Evolutionary conservation across 2,888 invertebrate species (phyloP).

Genomic region (Polylopha cassiicola): DNA sequence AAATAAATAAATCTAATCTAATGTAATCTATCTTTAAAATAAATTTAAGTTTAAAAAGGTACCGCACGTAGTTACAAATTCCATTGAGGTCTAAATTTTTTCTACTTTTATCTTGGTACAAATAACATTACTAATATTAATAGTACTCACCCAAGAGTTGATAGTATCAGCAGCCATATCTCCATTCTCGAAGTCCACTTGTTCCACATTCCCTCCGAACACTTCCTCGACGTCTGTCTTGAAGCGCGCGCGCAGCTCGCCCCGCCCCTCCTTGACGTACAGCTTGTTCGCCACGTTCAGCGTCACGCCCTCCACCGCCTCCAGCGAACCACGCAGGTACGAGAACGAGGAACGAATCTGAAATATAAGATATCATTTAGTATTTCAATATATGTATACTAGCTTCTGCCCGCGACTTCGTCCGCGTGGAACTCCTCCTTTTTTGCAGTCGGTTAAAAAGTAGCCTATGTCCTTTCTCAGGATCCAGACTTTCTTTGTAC

Average conservation of each 20-base stretch:
- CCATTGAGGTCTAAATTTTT: neutral
- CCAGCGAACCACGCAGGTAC: neutral
- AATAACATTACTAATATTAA: neutral
- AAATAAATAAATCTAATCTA: too few species aligned
- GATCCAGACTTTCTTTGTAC: too few species aligned
- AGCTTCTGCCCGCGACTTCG: too few species aligned
- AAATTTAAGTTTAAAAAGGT: neutral
- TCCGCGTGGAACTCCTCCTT: too few species aligned
- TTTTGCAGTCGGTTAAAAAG: too few species aligned
- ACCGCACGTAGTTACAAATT: neutral
- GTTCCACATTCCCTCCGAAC: neutral
- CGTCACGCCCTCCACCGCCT: neutral
- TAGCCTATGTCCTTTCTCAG: too few species aligned
- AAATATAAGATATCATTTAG: too few species aligned
- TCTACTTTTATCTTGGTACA: too few species aligned
- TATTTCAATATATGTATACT: too few species aligned
- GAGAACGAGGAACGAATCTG: constrained; percentile 1
- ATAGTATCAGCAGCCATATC: neutral
- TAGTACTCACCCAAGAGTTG: neutral
- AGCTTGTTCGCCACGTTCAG: neutral
- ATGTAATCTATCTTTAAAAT: too few species aligned
- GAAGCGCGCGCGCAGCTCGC: neutral
- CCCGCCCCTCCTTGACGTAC: neutral
- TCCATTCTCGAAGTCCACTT: neutral
- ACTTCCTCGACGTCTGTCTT: constrained; percentile 1